These are phyloP conservation scores for Seriola aureovittata DNA, from an alignment of 2,113 vertebrate species.

Conservation along the genomic window DNA sequence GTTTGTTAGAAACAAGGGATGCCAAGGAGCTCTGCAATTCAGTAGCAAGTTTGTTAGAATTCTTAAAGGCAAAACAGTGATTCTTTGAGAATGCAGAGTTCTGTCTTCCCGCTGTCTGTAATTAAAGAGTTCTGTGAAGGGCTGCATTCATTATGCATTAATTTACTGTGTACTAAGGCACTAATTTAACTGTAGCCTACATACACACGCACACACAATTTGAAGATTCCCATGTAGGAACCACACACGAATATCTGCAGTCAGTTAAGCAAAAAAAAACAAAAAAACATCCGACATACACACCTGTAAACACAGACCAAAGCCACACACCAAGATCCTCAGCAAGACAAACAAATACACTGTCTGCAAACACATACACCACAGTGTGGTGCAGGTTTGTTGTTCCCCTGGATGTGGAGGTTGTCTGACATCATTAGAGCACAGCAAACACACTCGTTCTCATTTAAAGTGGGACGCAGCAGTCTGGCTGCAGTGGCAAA, in stretches of 20 bases:
- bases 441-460: not conserved
- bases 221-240: not conserved
- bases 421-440: constrained; percentile 23
- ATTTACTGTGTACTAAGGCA: constrained; percentile 26
- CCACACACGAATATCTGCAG: constrained; percentile 22
- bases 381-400: not conserved
- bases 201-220: not conserved
- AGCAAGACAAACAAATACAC: constrained; percentile 5
- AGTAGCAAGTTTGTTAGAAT: constrained; percentile 34
- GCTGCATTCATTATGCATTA: constrained; percentile 41
- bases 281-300: not conserved
- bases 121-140: constrained; percentile 47
- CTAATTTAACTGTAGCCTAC: constrained; percentile 15
- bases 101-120: constrained; percentile 31
- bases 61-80: constrained; percentile 34
- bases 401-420: not conserved
- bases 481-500: not conserved
- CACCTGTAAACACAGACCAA: not conserved
- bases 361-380: not conserved
- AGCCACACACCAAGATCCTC: constrained; percentile 11
- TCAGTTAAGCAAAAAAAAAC: not conserved
- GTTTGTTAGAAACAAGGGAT: constrained; percentile 45
- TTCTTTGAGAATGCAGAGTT: constrained; percentile 24
- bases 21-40: constrained; percentile 6
- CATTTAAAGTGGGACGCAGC: constrained; percentile 36